Base-by-base conservation (phyloP, 2,797 vertebrate species). In the Melanotaenia pygmaea region DNA sequence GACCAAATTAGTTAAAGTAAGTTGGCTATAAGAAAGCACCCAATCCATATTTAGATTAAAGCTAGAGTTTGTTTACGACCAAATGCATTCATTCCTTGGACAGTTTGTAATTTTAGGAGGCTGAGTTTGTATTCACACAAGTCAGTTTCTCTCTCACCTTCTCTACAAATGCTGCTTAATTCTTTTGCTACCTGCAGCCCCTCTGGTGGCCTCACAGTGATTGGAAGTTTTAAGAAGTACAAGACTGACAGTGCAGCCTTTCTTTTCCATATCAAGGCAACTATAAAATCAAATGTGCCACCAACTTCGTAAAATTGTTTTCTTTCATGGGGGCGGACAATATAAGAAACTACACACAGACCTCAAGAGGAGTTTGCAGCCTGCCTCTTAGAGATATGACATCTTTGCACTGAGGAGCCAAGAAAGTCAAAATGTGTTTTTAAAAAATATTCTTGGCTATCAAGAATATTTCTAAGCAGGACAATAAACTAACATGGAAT, bases 331-430 rank as follows among this genome's bases (percentile, higher is more conserved):
- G 61, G 62, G 64, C 67, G 62, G 63, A 58, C 10, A 60, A 51
- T 64, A 64, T 30, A 57, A 59, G 62, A 70, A 76, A 72, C 24
- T 35, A 43, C 67, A 70, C 34, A 9, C 45, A 74, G 50, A 59
- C 62, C 45, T 62, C 43, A 51, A 57, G 51, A 64, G 40, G 71
- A 74, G 56, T 62, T 26, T 58, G 47, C 70, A 76, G 83, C 38
- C 79, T 87, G 83, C 64, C 59, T 72, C 30, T 79, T 75, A 67
- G 69, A 84, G 80, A 89, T 82, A 89, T 78, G 74, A 65, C 61
- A 50, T 61, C 30, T 58, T 81, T 78, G 77, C 74, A 69, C 54
- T 59, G 62, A 45, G 59, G 24, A 64, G 69, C 72, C 60, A 82
- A 71, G 65, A 37, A 50, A 70, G 34, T 59, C 32, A 70, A 80